Percentiles rank a stretch among this genome's conserved stretches.
phyloP scores from a whole-genome alignment of 2,888 invertebrate genomes.

The Orthonychiurus folsomi region DNA sequence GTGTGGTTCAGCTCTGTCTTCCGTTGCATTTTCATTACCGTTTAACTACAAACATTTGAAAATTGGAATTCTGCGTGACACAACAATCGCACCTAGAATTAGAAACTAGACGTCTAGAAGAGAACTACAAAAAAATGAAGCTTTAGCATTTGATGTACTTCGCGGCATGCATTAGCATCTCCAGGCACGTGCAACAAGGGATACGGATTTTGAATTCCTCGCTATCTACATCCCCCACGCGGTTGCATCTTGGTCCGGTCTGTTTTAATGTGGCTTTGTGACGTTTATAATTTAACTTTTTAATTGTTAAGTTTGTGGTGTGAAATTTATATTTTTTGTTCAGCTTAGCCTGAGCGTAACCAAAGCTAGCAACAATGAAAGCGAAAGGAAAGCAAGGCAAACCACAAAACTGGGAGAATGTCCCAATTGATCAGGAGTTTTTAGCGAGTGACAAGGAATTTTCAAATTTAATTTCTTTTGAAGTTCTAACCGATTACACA shows the following conservation, averaged over 20 bases:
- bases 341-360: background rate
- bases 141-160: background rate
- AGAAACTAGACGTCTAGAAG: no score
- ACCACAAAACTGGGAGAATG: slow-evolving; percentile 31
- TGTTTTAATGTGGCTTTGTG: background rate
- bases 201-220: background rate
- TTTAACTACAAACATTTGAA: no score
- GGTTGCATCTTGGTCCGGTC: background rate
- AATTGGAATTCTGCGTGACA: no score
- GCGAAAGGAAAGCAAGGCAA: slow-evolving; percentile 5
- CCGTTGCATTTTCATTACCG: no score
- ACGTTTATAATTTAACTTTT: background rate
- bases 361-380: slow-evolving; percentile 5
- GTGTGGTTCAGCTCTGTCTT: no score
- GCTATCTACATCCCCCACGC: background rate
- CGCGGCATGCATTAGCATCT: background rate
- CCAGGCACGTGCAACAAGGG: background rate
- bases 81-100: no score
- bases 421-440: slow-evolving; percentile 19
- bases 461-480: slow-evolving; percentile 65
- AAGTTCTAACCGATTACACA: slow-evolving; percentile 62
- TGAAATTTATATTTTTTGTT: background rate
- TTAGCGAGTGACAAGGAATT: slow-evolving; percentile 44
- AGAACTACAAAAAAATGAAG: background rate
- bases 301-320: background rate